These are phyloP conservation scores for Thereuonema tuberculata DNA, from an alignment of 1,140 invertebrate genomes.

Conservation along the genomic window DNA sequence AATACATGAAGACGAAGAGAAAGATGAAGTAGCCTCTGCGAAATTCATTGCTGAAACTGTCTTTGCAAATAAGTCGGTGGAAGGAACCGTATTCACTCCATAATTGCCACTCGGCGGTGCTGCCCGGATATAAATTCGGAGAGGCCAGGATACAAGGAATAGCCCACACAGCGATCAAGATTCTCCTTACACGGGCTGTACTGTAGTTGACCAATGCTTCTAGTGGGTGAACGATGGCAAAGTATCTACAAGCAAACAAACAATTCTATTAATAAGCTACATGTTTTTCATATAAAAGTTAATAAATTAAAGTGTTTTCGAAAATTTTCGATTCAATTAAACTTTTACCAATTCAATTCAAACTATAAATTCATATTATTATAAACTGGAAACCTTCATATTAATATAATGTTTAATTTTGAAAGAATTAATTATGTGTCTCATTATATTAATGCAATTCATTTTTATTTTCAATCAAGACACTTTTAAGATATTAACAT, in stretches of 20 bases:
- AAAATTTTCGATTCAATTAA: too few relatives aligned
- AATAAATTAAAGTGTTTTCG: too few relatives aligned
- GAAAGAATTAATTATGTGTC: too few relatives aligned
- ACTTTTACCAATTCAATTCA: too few relatives aligned
- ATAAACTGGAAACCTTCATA: too few relatives aligned
- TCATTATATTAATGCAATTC: too few relatives aligned
- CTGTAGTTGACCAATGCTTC: constrained; percentile 31
- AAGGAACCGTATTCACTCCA: constrained; percentile 29
- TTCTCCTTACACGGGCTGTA: constrained; percentile 29
- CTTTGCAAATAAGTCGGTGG: constrained; percentile 30
- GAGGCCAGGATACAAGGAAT: constrained; percentile 29
- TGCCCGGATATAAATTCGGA: constrained; percentile 29
- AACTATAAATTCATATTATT: too few relatives aligned
- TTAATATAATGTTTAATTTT: too few relatives aligned
- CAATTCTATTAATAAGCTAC: background rate
- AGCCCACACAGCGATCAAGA: constrained; percentile 33
- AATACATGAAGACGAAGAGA: constrained; percentile 34
- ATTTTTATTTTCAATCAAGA: too few relatives aligned
- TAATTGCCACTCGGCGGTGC: constrained; percentile 21
- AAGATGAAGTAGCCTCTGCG: constrained; percentile 33
- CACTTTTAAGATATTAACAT: too few relatives aligned
- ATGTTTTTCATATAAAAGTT: too few relatives aligned
- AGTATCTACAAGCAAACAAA: constrained; percentile 29
- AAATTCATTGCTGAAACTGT: constrained; percentile 28
- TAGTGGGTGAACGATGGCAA: constrained; percentile 37